Evolutionary conservation across 2,113 vertebrate species (phyloP).

Genomic region (Oriolus oriolus): DNA sequence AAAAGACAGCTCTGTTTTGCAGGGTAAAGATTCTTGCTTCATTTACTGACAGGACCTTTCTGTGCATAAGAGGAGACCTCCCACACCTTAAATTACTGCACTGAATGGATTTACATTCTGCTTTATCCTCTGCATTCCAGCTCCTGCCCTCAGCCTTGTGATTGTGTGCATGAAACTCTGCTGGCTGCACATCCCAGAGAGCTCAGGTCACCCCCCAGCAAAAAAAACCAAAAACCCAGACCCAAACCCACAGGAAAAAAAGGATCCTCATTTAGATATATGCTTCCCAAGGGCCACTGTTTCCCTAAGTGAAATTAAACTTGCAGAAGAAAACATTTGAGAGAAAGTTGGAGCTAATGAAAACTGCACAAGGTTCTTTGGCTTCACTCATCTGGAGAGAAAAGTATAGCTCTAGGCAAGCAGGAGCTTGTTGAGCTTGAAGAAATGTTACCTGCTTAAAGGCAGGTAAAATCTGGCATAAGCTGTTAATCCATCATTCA

Average conservation of each 20-base stretch:
- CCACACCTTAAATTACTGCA: constrained; percentile 48
- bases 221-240: neutral
- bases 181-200: neutral
- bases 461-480: constrained; percentile 65
- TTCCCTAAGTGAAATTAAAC: neutral
- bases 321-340: neutral
- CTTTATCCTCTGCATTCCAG: constrained; percentile 58
- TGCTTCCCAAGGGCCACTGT: neutral
- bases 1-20: neutral
- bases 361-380: neutral
- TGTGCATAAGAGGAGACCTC: constrained; percentile 34
- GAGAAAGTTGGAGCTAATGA: constrained; percentile 1
- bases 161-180: neutral
- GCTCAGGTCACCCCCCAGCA: neutral
- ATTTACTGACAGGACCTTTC: constrained; percentile 51
- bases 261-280: neutral
- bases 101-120: constrained; percentile 48
- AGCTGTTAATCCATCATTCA: constrained; percentile 68
- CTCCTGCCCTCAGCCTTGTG: constrained; percentile 41
- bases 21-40: neutral
- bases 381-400: constrained; percentile 11
- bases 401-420: constrained; percentile 60
- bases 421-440: constrained; percentile 45
- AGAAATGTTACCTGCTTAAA: constrained; percentile 62
- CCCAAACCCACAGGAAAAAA: neutral